These are phyloP conservation scores for Vidua macroura DNA, from an alignment of 2,113 vertebrate genomes.

Conservation along the genomic window DNA sequence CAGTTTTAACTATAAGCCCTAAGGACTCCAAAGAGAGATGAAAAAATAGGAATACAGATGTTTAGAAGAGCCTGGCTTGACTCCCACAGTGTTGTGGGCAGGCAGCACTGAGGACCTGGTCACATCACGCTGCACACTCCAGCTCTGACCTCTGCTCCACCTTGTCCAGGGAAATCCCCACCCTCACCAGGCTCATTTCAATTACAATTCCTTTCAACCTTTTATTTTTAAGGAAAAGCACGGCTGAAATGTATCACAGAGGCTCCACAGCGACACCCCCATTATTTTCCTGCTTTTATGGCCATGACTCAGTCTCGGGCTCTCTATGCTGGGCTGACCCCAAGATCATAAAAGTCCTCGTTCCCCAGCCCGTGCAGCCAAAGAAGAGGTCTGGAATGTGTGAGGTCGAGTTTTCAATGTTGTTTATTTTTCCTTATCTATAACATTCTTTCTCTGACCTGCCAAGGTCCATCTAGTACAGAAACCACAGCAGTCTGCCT, in stretches of 20 bases:
- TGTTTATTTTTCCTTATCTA: no score
- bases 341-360: no score
- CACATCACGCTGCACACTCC: neutral
- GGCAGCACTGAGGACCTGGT: neutral
- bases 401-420: no score
- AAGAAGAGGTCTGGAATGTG: no score
- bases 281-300: neutral
- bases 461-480: no score
- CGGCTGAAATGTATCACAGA: neutral
- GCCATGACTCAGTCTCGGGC: neutral
- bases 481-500: no score
- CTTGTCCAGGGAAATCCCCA: neutral
- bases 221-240: neutral
- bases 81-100: neutral
- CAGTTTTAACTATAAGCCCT: neutral
- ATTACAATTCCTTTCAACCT: neutral
- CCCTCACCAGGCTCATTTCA: neutral
- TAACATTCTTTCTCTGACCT: no score
- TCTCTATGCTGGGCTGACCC: no score
- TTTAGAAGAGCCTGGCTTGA: neutral
- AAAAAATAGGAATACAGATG: accelerated
- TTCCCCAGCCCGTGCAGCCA: no score
- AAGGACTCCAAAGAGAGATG: neutral
- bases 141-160: neutral
- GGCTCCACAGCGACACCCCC: neutral